These are phyloP conservation scores for Azorinus chamasolen DNA, from an alignment of 2,888 invertebrate species.

Conservation along the genomic window DNA sequence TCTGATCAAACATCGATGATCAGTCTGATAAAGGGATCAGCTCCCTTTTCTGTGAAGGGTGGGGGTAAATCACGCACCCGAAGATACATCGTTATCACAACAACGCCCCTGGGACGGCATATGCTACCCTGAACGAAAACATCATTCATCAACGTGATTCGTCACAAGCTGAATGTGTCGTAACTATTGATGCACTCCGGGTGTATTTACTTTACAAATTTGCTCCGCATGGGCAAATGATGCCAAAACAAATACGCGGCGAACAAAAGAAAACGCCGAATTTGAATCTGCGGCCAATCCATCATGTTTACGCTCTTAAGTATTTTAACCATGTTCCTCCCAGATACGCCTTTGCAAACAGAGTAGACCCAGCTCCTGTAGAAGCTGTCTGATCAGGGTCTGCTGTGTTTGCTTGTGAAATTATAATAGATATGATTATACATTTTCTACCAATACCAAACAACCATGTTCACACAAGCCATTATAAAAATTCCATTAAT, in stretches of 20 bases:
- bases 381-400: too few species aligned
- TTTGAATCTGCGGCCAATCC: neutral
- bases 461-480: too few species aligned
- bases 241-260: slow-evolving; percentile 20
- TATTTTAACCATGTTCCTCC: neutral
- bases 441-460: too few species aligned
- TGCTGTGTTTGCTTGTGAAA: too few species aligned
- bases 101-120: neutral
- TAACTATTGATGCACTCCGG: slow-evolving; percentile 45
- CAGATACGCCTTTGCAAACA: too few species aligned
- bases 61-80: too few species aligned
- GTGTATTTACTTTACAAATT: slow-evolving; percentile 47
- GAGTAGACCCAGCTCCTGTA: too few species aligned
- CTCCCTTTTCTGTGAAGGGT: neutral
- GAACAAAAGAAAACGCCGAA: slow-evolving; percentile 27
- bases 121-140: slow-evolving; percentile 13
- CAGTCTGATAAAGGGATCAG: slow-evolving; percentile 18
- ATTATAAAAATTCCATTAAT: too few species aligned
- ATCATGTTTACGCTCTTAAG: slow-evolving; percentile 1
- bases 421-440: too few species aligned
- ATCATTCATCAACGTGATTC: slow-evolving; percentile 42
- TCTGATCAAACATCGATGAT: slow-evolving; percentile 47
- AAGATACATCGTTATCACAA: too few species aligned
- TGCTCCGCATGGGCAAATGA: slow-evolving; percentile 29
- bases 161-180: slow-evolving; percentile 17